phyloP scores from a whole-genome alignment of 2,797 vertebrate species.

The Acrossocheilus fasciatus region DNA sequence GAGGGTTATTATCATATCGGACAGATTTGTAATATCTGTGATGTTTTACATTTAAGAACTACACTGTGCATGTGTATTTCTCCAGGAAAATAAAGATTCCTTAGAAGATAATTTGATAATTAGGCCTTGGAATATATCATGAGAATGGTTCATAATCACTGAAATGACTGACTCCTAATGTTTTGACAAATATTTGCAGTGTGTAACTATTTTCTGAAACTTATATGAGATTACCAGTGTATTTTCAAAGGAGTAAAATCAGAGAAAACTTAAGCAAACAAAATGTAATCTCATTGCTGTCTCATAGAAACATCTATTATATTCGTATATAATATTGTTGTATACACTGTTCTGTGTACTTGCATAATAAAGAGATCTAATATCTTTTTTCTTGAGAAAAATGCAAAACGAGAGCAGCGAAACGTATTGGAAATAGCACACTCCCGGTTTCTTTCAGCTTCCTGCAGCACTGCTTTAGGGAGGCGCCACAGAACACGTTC shows the following conservation, averaged over 20 bases:
- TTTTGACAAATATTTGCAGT: slow-evolving; percentile 1
- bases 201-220: neutral
- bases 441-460: neutral
- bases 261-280: neutral
- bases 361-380: neutral
- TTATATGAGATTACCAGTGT: neutral
- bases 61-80: neutral
- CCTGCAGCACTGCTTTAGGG: slow-evolving; percentile 12
- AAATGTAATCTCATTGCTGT: neutral
- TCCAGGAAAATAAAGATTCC: neutral
- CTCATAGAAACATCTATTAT: neutral
- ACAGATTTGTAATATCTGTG: neutral
- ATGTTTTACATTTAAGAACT: neutral
- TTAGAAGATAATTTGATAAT: neutral
- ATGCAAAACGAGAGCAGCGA: neutral
- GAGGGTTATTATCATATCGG: too few species aligned
- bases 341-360: neutral
- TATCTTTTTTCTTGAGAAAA: neutral
- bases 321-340: neutral
- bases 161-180: neutral
- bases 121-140: neutral
- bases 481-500: slow-evolving; percentile 26
- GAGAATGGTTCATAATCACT: neutral
- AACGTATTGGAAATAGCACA: neutral
- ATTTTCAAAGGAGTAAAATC: neutral